These are phyloP conservation scores for Acipenser transmontanus DNA, from an alignment of 2,797 vertebrate genomes.

Conservation along the genomic window DNA sequence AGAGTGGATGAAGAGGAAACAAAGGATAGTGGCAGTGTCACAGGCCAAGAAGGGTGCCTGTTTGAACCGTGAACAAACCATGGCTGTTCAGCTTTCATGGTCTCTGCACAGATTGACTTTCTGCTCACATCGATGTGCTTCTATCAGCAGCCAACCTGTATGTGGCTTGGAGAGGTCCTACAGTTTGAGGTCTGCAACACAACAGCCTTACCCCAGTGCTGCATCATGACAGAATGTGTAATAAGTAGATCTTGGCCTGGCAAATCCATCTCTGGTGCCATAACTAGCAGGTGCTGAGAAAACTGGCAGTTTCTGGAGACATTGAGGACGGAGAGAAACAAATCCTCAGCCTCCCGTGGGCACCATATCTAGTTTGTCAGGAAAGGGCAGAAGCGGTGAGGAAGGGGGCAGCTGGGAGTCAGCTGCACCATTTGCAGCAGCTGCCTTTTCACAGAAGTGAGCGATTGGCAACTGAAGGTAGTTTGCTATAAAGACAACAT, in stretches of 20 bases:
- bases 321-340: background rate
- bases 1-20: too few relatives aligned
- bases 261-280: background rate
- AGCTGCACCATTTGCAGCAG: conserved; percentile 7
- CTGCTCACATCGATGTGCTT: too few relatives aligned
- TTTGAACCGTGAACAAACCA: too few relatives aligned
- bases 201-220: background rate
- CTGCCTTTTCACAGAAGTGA: conserved; percentile 12
- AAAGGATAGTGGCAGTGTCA: too few relatives aligned
- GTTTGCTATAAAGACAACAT: conserved; percentile 7
- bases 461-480: conserved; percentile 14
- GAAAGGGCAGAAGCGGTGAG: background rate
- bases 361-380: background rate
- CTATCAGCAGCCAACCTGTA: background rate
- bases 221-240: background rate
- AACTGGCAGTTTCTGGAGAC: conserved; percentile 8
- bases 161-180: background rate
- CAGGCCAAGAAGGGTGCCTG: too few relatives aligned
- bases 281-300: conserved; percentile 18
- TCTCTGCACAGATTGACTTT: too few relatives aligned
- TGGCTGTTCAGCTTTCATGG: too few relatives aligned
- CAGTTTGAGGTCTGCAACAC: background rate
- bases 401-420: conserved; percentile 12
- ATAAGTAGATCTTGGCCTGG: background rate
- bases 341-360: background rate